Base-by-base conservation (phyloP, 35 echinoderm and acorn worm species). In the Acanthaster planci region DNA sequence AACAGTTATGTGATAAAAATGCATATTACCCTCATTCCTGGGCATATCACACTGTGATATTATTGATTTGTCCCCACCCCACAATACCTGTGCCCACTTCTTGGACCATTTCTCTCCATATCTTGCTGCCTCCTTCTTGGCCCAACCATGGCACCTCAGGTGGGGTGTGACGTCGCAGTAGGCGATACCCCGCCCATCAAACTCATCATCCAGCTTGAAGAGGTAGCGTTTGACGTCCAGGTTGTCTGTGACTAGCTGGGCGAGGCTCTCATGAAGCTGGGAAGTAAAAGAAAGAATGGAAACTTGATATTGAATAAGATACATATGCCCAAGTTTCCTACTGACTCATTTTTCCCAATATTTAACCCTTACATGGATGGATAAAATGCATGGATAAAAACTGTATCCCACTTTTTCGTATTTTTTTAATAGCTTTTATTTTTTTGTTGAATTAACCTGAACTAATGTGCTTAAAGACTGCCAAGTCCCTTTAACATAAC, bases 121-220 rank as follows among this genome's bases (percentile, higher is more conserved):
- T 78, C 95, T 57, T 5, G 80, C 39, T 2, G 77, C 85, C 82
- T 93, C 95, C 47, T 97, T 97, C 85, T 93, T 93, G 26, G 95
- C 95, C 95, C 95, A 97, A 17, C 87, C 31, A 40, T 97, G 90
- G 76, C 95, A 97, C 40, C 84, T 84, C 3, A 97, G 91, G 52
- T 97, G 85, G 15, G 87, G 84, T 47, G 91, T 90, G 37, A 97
- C 35, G 53, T 97, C 91, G 87, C 95, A 97, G 80, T 88, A 97
- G 44, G 95, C 95, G 17, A 97, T 97, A 14, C 95, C 95, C 36
- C 95, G 77, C 26, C 95, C 95, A 79, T 97, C 95, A 60, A 97
- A 84, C 59, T 97, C 95, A 88, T 97, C 95, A 77, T 97, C 95
- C 14, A 97, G 84, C 78, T 97, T 97, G 81, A 97, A 97, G 55